These are phyloP conservation scores for Melanargia galathea DNA, from an alignment of 2,888 invertebrate genomes.

Conservation along the genomic window DNA sequence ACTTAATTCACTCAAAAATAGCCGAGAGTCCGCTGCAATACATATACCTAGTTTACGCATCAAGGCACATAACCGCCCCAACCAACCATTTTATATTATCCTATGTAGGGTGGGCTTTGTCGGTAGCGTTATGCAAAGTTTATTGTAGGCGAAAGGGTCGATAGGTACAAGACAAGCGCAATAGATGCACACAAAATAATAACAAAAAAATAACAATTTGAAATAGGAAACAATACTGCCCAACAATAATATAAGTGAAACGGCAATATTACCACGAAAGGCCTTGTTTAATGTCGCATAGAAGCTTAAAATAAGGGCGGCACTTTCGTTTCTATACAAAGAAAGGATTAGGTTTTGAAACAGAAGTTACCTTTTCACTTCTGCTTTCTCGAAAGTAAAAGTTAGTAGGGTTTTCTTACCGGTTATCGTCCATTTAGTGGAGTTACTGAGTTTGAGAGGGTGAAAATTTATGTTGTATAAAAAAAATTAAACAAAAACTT, in stretches of 20 bases:
- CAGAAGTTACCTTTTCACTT: constrained; percentile 22
- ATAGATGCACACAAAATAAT: constrained; percentile 61
- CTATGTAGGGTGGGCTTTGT: constrained; percentile 7
- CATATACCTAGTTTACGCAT: not conserved
- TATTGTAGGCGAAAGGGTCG: constrained; percentile 58
- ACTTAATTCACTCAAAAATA: not conserved
- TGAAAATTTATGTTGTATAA: no score
- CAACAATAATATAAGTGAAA: constrained; percentile 55
- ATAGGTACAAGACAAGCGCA: constrained; percentile 62
- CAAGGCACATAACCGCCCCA: constrained; percentile 8
- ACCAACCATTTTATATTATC: constrained; percentile 15
- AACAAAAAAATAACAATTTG: constrained; percentile 59
- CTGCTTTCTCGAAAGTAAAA: constrained; percentile 23
- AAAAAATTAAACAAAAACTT: no score
- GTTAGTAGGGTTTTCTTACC: no score
- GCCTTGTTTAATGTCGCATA: constrained; percentile 18
- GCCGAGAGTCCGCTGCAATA: not conserved
- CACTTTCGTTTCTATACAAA: constrained; percentile 21
- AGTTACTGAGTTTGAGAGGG: no score
- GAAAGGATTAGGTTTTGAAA: constrained; percentile 23
- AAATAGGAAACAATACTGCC: constrained; percentile 62
- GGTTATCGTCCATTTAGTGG: no score
- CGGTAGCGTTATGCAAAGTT: constrained; percentile 59
- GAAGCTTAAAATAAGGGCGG: constrained; percentile 18
- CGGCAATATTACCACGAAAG: constrained; percentile 22